Conservation (phyloP, 2,797 vertebrate species). For the Scyliorhinus canicula region DNA sequence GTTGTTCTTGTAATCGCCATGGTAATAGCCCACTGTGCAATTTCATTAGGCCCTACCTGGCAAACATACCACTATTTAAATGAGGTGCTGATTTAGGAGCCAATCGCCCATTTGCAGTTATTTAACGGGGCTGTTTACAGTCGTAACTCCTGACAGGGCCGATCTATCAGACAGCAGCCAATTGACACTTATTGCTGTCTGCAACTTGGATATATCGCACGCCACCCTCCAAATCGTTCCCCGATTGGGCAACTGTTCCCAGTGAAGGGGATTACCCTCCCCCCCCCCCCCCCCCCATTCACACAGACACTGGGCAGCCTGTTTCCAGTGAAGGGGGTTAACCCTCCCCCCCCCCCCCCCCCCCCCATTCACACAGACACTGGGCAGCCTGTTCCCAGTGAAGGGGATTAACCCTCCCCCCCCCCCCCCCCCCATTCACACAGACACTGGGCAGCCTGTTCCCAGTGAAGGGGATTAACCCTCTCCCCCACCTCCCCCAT, state of each 20-base stretch:
- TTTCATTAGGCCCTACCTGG: not conserved
- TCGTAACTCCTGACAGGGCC: not conserved
- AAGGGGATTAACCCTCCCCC: not conserved
- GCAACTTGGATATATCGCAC: not conserved
- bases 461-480: not conserved
- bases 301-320: not conserved
- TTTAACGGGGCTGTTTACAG: not conserved
- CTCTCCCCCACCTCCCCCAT: not conserved
- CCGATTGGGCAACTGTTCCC: not conserved
- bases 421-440: not conserved
- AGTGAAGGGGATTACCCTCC: not conserved
- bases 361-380: not conserved
- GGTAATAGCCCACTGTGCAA: not conserved
- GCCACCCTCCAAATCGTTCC: not conserved
- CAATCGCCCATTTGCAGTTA: not conserved
- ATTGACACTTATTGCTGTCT: not conserved
- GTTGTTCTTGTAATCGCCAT: slow-evolving; percentile 8
- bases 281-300: not conserved
- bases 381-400: not conserved
- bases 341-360: not conserved
- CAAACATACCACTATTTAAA: not conserved
- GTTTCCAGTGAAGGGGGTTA: not conserved
- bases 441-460: not conserved
- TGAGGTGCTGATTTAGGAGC: slow-evolving; percentile 16
- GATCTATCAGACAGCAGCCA: not conserved